Evolutionary conservation across 2,888 invertebrate species (phyloP).

Genomic region (Drosophila colorata): DNA sequence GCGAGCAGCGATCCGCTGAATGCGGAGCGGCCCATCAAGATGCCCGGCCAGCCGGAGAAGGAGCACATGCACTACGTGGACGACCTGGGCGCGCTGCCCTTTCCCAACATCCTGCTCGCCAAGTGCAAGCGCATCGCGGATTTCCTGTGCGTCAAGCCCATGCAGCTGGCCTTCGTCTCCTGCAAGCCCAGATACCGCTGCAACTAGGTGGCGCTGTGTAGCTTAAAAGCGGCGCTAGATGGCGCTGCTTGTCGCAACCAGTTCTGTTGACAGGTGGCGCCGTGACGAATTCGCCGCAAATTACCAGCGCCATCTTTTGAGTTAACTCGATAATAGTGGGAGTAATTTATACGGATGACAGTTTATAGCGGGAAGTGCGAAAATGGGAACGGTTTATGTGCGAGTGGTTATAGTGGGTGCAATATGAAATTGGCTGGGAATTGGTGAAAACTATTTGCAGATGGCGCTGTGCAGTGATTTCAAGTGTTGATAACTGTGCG

Average conservation of each 20-base stretch:
- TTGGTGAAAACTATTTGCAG: neutral
- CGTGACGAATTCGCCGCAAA: constrained; percentile 6
- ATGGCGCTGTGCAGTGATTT: neutral
- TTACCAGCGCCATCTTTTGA: constrained; percentile 21
- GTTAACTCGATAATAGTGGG: constrained; percentile 6
- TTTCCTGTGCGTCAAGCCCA: constrained; percentile 41
- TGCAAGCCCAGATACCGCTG: neutral
- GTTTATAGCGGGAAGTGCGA: neutral
- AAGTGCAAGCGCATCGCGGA: constrained; percentile 42
- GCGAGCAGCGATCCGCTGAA: constrained; percentile 16
- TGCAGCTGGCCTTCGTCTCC: constrained; percentile 37
- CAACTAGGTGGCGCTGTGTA: neutral
- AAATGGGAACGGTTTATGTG: neutral
- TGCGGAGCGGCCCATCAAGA: constrained; percentile 10
- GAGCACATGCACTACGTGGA: constrained; percentile 53
- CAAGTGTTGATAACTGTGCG: neutral
- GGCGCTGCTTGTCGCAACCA: neutral
- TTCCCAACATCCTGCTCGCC: constrained; percentile 42
- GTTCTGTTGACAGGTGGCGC: constrained; percentile 15
- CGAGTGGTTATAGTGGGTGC: neutral
- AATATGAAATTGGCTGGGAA: neutral
- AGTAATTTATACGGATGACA: neutral
- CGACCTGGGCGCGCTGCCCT: constrained; percentile 42
- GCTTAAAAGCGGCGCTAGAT: neutral
- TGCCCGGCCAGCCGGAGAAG: constrained; percentile 48